Base-by-base conservation (phyloP, 2,888 invertebrate species). In the Pecten maximus region DNA sequence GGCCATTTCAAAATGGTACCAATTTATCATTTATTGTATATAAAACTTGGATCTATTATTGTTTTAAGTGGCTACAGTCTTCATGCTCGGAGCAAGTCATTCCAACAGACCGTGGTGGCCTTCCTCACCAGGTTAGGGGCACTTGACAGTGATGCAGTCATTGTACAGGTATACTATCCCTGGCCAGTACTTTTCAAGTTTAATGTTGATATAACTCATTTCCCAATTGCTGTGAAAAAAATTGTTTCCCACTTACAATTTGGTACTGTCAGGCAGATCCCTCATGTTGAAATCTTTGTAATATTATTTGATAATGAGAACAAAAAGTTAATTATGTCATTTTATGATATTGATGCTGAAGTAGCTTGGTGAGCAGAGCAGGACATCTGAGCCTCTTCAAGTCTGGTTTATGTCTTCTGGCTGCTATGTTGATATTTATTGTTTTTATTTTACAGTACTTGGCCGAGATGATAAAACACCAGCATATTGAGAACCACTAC, bases 401-500 rank as follows among this genome's bases (percentile, higher is more conserved):
- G 4, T 40, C n/a, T n/a, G n/a, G 40, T 40, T 40, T 39, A n/a
- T 40, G n/a, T 87, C 12, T 87, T 40, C 39, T 39, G 6, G 8
- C 19, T 87, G 8, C 39, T 8, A 1, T 40, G n/a, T 6, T 87
- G 87, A 3, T 35, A 23, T 40, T 88, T 48, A 16, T 19, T 12
- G 50, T 16, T 90, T n/a, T 88, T 50, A 60, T 88, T 50, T 88
- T 88, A 28, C 89, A 92, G 91, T 91, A 89, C 91, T 44, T 92
- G 19, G 89, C 89, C 40, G 91, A 92, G 50, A 28, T 89, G 10
- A 88, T 92, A 10, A 92, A 92, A 86, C 87, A 89, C 39, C 90
- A 92, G 28, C 91, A 91, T n/a, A 91, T 92, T 6, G 88, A 90
- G 88, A 89, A 92, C 60, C 89, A 91, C 40, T 92, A 50, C 40